A percentile compares a stretch with the other conserved stretches of the same genome.
These are phyloP conservation scores for Limonius californicus DNA, from an alignment of 1,140 invertebrate genomes.

Conservation along the genomic window DNA sequence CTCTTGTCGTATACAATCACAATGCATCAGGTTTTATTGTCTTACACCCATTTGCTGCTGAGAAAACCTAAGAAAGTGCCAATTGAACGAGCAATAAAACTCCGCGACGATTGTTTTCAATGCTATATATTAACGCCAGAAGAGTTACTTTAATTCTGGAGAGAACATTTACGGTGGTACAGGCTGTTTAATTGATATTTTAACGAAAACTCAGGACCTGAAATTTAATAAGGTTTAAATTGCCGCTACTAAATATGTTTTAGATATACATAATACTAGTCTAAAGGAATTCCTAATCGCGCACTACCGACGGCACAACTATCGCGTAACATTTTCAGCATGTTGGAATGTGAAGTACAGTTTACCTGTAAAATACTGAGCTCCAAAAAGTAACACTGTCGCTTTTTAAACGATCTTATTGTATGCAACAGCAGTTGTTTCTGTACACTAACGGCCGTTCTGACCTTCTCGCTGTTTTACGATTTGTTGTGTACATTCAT, in stretches of 20 bases:
- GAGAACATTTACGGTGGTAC: slow-evolving; percentile 23
- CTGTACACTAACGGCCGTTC: slow-evolving; percentile 18
- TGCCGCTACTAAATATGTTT: not conserved
- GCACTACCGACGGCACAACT: not conserved
- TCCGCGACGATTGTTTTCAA: slow-evolving; percentile 44
- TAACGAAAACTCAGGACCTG: not conserved
- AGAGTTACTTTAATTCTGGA: slow-evolving; percentile 41
- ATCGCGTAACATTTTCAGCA: not conserved
- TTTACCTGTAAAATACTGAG: slow-evolving; percentile 8
- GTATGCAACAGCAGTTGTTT: slow-evolving; percentile 19
- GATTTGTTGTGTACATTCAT: slow-evolving; percentile 28
- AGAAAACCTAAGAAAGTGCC: slow-evolving; percentile 47
- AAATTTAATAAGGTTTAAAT: not conserved
- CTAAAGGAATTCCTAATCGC: not conserved
- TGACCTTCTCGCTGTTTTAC: slow-evolving; percentile 28
- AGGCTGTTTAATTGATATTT: slow-evolving; percentile 37
- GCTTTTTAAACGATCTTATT: slow-evolving; percentile 19
- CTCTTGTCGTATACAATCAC: slow-evolving; percentile 46
- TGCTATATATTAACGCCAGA: slow-evolving; percentile 42
- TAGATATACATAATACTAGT: too few relatives aligned
- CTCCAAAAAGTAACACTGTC: slow-evolving; percentile 16
- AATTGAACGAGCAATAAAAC: slow-evolving; percentile 48
- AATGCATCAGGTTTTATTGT: slow-evolving; percentile 48
- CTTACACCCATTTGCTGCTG: slow-evolving; percentile 44
- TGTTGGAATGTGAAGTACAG: not conserved